These are phyloP conservation scores for Canis aureus DNA, from an alignment of 2,113 vertebrate genomes.

Conservation along the genomic window DNA sequence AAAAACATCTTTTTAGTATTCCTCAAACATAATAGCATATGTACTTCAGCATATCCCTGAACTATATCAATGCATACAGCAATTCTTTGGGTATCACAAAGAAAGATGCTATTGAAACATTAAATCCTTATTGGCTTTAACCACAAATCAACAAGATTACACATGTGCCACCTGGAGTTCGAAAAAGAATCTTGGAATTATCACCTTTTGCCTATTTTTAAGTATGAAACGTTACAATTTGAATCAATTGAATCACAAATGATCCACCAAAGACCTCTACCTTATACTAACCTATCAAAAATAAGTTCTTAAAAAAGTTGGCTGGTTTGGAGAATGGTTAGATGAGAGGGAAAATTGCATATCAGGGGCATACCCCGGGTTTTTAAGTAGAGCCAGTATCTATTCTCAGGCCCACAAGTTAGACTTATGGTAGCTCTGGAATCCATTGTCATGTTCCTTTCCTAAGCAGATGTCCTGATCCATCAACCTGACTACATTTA, in stretches of 20 bases:
- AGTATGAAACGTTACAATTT: not conserved
- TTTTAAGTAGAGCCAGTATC: not conserved
- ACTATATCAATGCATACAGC: not conserved
- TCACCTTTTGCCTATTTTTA: not conserved
- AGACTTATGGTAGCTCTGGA: not conserved
- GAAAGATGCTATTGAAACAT: not conserved
- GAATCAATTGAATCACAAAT: slow-evolving; percentile 9
- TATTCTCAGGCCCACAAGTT: not conserved
- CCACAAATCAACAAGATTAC: not conserved
- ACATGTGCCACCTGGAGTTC: not conserved
- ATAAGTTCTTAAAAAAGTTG: not conserved
- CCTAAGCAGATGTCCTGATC: not conserved
- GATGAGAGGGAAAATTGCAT: not conserved
- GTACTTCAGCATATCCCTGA: not conserved
- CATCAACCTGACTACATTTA: not conserved
- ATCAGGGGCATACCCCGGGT: not conserved
- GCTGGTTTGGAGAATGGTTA: not conserved
- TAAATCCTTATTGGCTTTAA: not conserved
- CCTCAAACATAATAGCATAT: not conserved
- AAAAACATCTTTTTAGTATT: not conserved
- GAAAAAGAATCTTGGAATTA: not conserved
- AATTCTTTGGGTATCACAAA: not conserved
- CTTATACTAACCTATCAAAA: not conserved
- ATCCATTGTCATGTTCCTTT: not conserved
- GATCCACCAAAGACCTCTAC: not conserved